Base-by-base conservation (phyloP, 2,113 vertebrate genomes). In the Callithrix jacchus region DNA sequence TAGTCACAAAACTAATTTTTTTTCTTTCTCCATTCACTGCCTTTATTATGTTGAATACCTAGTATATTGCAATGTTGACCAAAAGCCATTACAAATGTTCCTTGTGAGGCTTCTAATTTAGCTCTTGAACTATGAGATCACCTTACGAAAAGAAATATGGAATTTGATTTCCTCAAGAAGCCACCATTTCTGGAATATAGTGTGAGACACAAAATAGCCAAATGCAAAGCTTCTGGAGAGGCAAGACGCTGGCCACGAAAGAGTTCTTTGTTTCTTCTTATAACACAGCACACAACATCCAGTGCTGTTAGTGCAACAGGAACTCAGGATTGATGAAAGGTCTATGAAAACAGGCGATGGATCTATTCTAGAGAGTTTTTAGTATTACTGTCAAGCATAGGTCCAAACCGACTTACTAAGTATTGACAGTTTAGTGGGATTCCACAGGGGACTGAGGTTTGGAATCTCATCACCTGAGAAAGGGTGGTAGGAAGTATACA, bases 81-180 rank as follows among this genome's bases (percentile, higher is more conserved):
- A 74, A 90, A 74, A 94, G 56, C 35, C 13, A 37, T 83, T 56
- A 25, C 2, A 18, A 40, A 30, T 35, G 30, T 83, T 68, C 40
- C n/a, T 70, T 11, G 18, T 5, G 77, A 74, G 40, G 1, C 23
- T 95, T 85, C 79, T 79, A 32, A 49, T 82, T 79, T 49, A 87
- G 17, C 54, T 92, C 47, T 49, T 17, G 87, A 90, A 21, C 45
- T 95, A 73, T 47, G 70, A 95, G 71, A 68, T 95, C 83, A 95
- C 25, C 4, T 58, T 35, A 82, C 61, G 45, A 94, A 95, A 84
- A 84, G 61, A 87, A 87, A 92, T 32, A 68, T 1, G 27, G 16
- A n/a, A 93, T 92, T 90, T 77, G 80, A 92, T 97, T 94, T 93
- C 40, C 47, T 45, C 5, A 23, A 79, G 71, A 93, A 91, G 66